Conservation (phyloP, 2,113 vertebrate genomes). For the Bos javanicus region DNA sequence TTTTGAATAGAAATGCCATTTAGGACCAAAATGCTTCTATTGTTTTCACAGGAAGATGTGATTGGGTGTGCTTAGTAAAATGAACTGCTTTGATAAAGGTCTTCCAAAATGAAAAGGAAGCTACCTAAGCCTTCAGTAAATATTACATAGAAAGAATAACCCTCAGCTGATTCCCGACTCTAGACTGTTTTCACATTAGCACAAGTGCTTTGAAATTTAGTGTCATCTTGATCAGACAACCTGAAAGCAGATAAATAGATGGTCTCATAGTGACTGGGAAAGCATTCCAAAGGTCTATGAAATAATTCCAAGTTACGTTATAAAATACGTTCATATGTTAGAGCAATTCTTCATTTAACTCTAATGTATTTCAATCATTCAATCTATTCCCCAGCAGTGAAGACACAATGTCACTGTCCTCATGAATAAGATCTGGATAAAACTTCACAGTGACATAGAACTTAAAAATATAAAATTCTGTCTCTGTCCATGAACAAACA, state of each 20-base stretch:
- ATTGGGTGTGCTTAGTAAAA: not conserved
- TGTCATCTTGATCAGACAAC: not conserved
- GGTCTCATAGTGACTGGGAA: not conserved
- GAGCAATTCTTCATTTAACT: not conserved
- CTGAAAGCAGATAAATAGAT: not conserved
- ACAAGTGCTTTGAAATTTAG: conserved; percentile 20
- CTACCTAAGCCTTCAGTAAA: conserved; percentile 7
- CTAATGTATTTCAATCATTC: not conserved
- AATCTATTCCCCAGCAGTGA: not conserved
- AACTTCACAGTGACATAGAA: not conserved
- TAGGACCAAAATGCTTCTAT: not conserved
- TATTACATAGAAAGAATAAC: not conserved
- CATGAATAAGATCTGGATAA: not conserved
- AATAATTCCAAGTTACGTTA: not conserved
- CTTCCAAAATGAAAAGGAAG: conserved; percentile 23
- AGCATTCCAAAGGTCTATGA: not conserved
- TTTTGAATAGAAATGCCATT: not conserved
- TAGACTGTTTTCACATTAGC: not conserved
- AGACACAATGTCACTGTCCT: not conserved
- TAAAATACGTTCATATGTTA: not conserved
- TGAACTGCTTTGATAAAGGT: not conserved
- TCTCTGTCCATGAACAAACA: not conserved
- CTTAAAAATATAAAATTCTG: not conserved
- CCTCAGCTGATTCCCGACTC: not conserved
- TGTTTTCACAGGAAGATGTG: not conserved